phyloP scores from a whole-genome alignment of 2,113 vertebrate genomes.

The Oryctolagus cuniculus region DNA sequence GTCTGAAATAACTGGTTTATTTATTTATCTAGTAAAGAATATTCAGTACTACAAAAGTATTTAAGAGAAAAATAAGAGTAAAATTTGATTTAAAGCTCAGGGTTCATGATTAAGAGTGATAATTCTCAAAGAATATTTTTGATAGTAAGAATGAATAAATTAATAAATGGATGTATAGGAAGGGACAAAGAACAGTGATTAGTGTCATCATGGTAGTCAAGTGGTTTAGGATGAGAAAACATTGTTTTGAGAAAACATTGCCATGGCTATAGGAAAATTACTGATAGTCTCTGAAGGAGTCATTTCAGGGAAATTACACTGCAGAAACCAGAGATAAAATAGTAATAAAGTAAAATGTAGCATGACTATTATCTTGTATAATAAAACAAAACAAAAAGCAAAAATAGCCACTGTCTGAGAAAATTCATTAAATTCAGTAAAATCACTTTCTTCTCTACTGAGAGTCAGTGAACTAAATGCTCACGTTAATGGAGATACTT shows the following conservation, averaged over 20 bases:
- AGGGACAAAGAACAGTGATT: neutral
- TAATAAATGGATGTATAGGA: neutral
- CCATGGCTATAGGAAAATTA: neutral
- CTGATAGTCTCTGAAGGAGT: neutral
- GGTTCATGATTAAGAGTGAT: neutral
- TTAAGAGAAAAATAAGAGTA: neutral
- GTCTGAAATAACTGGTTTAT: neutral
- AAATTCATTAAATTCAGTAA: slow-evolving; percentile 51
- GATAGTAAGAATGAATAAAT: neutral
- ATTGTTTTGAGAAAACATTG: neutral
- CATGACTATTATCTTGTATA: neutral
- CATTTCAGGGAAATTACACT: slow-evolving; percentile 24
- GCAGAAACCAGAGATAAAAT: neutral
- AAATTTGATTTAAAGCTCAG: neutral
- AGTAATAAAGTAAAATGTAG: slow-evolving; percentile 53
- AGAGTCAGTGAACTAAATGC: neutral
- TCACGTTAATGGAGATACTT: neutral
- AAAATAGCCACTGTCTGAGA: slow-evolving; percentile 1
- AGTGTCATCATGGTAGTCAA: neutral
- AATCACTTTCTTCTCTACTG: neutral
- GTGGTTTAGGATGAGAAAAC: neutral
- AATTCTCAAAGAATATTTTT: neutral
- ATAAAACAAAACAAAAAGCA: slow-evolving; percentile 47
- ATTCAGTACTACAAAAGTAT: neutral
- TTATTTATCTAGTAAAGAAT: neutral